Conservation (phyloP, 2,888 invertebrate genomes). For the Aelia acuminata region DNA sequence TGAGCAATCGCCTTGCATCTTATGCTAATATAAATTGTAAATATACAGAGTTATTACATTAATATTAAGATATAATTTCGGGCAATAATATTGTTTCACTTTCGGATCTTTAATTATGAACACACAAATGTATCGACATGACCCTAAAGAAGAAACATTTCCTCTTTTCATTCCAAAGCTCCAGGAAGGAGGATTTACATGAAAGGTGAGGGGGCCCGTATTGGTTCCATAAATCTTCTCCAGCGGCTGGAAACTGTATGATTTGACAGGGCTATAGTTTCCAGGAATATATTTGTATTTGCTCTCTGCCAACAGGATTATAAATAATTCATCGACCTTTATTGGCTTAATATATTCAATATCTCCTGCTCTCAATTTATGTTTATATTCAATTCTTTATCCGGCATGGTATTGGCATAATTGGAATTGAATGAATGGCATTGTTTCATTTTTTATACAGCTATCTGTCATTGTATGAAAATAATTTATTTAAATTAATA, state of each 20-base stretch:
- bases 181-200: background rate
- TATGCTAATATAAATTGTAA: too few species aligned
- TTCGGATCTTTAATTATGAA: too few species aligned
- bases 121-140: background rate
- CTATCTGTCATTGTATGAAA: background rate
- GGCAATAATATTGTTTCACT: too few species aligned
- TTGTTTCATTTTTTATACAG: background rate
- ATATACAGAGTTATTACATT: too few species aligned
- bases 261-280: conserved; percentile 11
- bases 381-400: conserved; percentile 14
- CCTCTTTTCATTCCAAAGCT: background rate
- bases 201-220: background rate
- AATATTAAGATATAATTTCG: too few species aligned
- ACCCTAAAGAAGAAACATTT: background rate
- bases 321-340: conserved; percentile 6
- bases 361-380: background rate
- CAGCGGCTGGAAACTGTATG: background rate
- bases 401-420: background rate
- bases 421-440: conserved; percentile 5
- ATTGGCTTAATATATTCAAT: conserved; percentile 13
- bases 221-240: conserved; percentile 14
- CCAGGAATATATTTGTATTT: conserved; percentile 31
- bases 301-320: background rate
- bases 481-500: background rate
- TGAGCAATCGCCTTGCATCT: too few species aligned